These are phyloP conservation scores for Ryuthela nishihirai DNA, from an alignment of 2,888 invertebrate species.

Conservation along the genomic window DNA sequence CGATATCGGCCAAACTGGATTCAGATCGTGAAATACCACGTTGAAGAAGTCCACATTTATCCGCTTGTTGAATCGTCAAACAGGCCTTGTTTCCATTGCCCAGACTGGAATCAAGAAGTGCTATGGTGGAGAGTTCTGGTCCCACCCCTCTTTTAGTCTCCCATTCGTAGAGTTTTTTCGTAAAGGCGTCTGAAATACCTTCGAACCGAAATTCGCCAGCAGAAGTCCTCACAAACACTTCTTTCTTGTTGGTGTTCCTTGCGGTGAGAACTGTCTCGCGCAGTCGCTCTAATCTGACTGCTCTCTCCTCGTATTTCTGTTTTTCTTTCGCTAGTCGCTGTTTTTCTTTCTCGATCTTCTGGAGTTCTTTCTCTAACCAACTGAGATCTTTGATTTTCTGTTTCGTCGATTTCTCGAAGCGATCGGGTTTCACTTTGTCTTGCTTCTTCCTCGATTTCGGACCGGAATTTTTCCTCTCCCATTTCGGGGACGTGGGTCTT, in stretches of 20 bases:
- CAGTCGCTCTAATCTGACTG: slow-evolving; percentile 61
- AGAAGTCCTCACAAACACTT: slow-evolving; percentile 75
- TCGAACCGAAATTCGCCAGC: slow-evolving; percentile 79
- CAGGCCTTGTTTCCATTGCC: not conserved
- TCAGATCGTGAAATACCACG: slow-evolving; percentile 57
- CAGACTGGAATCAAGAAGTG: slow-evolving; percentile 61
- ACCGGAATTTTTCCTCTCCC: slow-evolving; percentile 7
- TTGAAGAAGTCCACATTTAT: slow-evolving; percentile 17
- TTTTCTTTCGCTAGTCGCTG: slow-evolving; percentile 60
- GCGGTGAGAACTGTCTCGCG: slow-evolving; percentile 57
- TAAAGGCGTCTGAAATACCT: slow-evolving; percentile 83
- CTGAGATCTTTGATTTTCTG: slow-evolving; percentile 47
- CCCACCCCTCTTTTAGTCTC: slow-evolving; percentile 79
- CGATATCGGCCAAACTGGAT: slow-evolving; percentile 63
- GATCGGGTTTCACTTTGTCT: slow-evolving; percentile 13
- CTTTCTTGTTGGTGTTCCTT: slow-evolving; percentile 54
- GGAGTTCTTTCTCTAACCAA: slow-evolving; percentile 59
- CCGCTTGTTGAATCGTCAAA: not conserved
- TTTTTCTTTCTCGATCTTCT: slow-evolving; percentile 61
- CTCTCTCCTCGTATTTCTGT: slow-evolving; percentile 62
- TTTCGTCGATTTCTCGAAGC: slow-evolving; percentile 12
- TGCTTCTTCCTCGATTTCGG: slow-evolving; percentile 24
- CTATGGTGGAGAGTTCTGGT: slow-evolving; percentile 79
- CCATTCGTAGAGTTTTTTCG: slow-evolving; percentile 86
- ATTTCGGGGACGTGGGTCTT: not conserved